phyloP scores from a whole-genome alignment of 1,140 invertebrate genomes.

The Drosophila melanogaster region Release_6_plus_ISO1_MT NT_033779.5:19430001-19430500 shows the following conservation, averaged over 20 bases:
- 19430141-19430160: neutral
- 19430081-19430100: slow-evolving; percentile 29
- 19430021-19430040: slow-evolving; percentile 43
- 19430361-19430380: too few relatives aligned
- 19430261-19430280: too few relatives aligned
- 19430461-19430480: too few relatives aligned
- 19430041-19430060: slow-evolving; percentile 10
- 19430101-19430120: slow-evolving; percentile 35
- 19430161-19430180: neutral
- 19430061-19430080: slow-evolving; percentile 28
- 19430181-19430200: neutral
- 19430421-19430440: too few relatives aligned
- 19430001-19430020: slow-evolving; percentile 21
- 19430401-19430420: too few relatives aligned
- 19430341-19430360: neutral
- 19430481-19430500: too few relatives aligned
- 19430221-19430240: neutral
- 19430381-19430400: too few relatives aligned
- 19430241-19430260: neutral
- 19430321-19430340: neutral
- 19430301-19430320: too few relatives aligned
- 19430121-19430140: neutral
- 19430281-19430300: too few relatives aligned
- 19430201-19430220: neutral
- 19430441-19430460: too few relatives aligned